These are phyloP conservation scores for Nomia melanderi DNA, from an alignment of 1,140 invertebrate species.

Conservation along the genomic window DNA sequence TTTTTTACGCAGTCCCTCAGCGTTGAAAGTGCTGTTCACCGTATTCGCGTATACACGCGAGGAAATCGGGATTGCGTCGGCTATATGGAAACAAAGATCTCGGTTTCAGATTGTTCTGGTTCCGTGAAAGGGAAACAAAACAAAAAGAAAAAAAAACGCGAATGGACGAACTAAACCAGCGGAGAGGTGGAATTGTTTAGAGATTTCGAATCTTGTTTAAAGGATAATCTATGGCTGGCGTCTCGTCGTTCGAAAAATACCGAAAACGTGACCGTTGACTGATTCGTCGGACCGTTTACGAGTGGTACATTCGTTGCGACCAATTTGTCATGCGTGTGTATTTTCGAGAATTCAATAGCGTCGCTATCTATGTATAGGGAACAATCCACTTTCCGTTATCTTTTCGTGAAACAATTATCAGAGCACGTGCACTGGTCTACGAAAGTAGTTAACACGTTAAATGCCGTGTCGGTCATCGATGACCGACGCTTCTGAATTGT, in stretches of 20 bases:
- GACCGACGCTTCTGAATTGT: no score
- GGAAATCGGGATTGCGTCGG: not conserved
- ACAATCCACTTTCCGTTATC: no score
- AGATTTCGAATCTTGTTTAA: conserved; percentile 2
- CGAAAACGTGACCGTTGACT: not conserved
- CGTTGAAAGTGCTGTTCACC: no score
- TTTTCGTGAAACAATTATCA: no score
- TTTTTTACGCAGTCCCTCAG: no score
- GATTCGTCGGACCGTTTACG: conserved; percentile 1
- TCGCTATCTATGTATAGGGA: not conserved
- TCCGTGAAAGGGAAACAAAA: no score
- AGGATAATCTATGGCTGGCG: not conserved
- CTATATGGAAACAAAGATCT: not conserved
- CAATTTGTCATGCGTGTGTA: not conserved
- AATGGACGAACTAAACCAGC: not conserved
- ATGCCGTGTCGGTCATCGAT: no score
- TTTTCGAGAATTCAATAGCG: not conserved
- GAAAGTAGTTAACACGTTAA: no score
- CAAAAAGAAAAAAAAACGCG: not conserved
- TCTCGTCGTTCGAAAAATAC: conserved; percentile 4
- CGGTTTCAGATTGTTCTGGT: conserved; percentile 21
- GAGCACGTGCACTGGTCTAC: no score
- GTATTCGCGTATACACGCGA: not conserved
- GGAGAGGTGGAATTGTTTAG: not conserved
- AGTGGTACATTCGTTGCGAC: conserved; percentile 2